Evolutionary conservation across 2,888 invertebrate genomes (phyloP).

Genomic region (Micoletzkya japonica): DNA sequence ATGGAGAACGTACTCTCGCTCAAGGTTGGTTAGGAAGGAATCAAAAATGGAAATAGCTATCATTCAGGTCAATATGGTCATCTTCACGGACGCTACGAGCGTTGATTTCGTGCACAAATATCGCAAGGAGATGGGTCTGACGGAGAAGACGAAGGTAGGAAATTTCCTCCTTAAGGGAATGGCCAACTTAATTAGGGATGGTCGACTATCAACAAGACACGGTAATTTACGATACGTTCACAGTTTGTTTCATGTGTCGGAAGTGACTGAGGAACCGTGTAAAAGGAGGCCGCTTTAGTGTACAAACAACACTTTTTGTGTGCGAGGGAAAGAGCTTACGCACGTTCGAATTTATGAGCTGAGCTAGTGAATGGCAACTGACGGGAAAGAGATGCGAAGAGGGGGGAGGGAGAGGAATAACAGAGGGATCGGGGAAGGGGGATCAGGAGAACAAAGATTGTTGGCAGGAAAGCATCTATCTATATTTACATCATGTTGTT

Average conservation of each 20-base stretch:
- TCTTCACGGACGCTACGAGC: constrained; percentile 52
- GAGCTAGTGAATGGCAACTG: background rate
- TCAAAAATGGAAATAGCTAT: background rate
- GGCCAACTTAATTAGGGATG: too few species aligned
- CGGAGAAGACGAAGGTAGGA: constrained; percentile 38
- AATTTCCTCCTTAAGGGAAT: too few species aligned
- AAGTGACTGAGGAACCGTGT: too few species aligned
- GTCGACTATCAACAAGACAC: too few species aligned
- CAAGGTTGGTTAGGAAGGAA: constrained; percentile 30
- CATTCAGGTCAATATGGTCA: constrained; percentile 37
- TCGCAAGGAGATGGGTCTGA: constrained; percentile 37
- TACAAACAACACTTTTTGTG: too few species aligned
- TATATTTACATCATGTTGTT: background rate
- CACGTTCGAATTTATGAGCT: constrained; percentile 11
- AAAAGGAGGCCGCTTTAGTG: too few species aligned
- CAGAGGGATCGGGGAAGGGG: background rate
- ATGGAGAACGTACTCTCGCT: constrained; percentile 55
- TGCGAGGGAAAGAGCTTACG: too few species aligned
- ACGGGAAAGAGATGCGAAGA: background rate
- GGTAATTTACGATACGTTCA: too few species aligned
- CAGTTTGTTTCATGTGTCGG: too few species aligned
- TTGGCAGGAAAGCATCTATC: too few species aligned
- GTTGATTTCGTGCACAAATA: constrained; percentile 49
- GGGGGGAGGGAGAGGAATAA: background rate
- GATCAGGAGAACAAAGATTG: too few species aligned